These are phyloP conservation scores for Dryobates pubescens DNA, from an alignment of 2,797 vertebrate genomes.

Conservation along the genomic window DNA sequence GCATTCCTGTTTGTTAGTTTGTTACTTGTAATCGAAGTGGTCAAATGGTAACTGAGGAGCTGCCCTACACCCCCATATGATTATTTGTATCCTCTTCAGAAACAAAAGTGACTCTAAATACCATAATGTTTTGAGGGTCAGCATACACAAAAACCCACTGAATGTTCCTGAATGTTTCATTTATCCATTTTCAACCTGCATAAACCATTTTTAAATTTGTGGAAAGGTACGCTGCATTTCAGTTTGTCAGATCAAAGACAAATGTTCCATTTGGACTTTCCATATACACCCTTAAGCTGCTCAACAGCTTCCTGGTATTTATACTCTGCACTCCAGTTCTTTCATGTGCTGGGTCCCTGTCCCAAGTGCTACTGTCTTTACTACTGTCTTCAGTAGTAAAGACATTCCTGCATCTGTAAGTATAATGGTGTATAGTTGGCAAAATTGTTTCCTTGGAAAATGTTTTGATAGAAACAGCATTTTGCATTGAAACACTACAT, in stretches of 20 bases:
- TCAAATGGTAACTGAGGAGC: background rate
- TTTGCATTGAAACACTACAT: conserved; percentile 19
- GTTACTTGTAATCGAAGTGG: background rate
- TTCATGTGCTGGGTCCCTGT: background rate
- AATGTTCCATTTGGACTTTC: conserved; percentile 46
- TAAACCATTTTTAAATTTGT: conserved; percentile 41
- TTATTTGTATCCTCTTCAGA: background rate
- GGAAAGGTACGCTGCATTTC: conserved; percentile 27
- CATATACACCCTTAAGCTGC: conserved; percentile 20
- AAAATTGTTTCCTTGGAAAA: conserved; percentile 48
- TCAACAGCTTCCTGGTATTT: conserved; percentile 35
- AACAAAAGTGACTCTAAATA: conserved; percentile 22
- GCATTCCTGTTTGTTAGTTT: background rate
- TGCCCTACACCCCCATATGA: background rate
- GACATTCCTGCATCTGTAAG: conserved; percentile 37
- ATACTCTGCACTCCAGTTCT: background rate
- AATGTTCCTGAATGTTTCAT: background rate
- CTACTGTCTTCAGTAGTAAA: conserved; percentile 29
- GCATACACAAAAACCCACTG: background rate
- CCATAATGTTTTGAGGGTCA: background rate
- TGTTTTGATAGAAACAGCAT: background rate
- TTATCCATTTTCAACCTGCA: conserved; percentile 16
- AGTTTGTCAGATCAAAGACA: conserved; percentile 42
- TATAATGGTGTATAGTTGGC: background rate
- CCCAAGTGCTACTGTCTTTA: conserved; percentile 17